Evolutionary conservation across 2,888 invertebrate genomes (phyloP).

Genomic region (Chrysina gloriosa): DNA sequence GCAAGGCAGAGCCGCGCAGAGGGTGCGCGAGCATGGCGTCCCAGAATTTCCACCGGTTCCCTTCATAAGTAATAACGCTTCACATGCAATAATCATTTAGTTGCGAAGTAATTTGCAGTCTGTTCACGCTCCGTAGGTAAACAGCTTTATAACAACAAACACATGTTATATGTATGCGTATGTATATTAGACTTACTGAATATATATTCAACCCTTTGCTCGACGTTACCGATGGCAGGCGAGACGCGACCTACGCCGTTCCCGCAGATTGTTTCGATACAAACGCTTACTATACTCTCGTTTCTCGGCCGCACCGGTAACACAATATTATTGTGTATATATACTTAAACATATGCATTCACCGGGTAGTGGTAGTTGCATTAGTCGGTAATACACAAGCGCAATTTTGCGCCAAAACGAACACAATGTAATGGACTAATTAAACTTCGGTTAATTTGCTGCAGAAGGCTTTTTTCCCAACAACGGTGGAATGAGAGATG

Average conservation of each 20-base stretch:
- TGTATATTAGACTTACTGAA: constrained; percentile 56
- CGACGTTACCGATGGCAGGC: not conserved
- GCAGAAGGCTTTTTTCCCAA: not conserved
- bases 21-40: constrained; percentile 45
- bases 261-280: constrained; percentile 35
- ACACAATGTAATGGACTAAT: constrained; percentile 2
- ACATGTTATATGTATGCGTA: constrained; percentile 57
- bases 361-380: not conserved
- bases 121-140: constrained; percentile 57
- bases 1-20: constrained; percentile 57
- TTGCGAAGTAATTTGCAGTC: constrained; percentile 61
- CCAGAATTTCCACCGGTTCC: constrained; percentile 60
- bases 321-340: not conserved
- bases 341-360: not conserved
- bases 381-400: not conserved
- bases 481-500: not conserved
- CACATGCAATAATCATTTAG: constrained; percentile 63
- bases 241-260: not conserved
- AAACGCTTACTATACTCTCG: not conserved
- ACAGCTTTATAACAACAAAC: constrained; percentile 60
- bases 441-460: not conserved
- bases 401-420: constrained; percentile 2
- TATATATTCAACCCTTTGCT: constrained; percentile 49
- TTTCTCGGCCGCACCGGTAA: too few relatives aligned
- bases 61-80: constrained; percentile 60